These are phyloP conservation scores for Zaprionus nigranus DNA, from an alignment of 1,140 invertebrate species.

Conservation along the genomic window DNA sequence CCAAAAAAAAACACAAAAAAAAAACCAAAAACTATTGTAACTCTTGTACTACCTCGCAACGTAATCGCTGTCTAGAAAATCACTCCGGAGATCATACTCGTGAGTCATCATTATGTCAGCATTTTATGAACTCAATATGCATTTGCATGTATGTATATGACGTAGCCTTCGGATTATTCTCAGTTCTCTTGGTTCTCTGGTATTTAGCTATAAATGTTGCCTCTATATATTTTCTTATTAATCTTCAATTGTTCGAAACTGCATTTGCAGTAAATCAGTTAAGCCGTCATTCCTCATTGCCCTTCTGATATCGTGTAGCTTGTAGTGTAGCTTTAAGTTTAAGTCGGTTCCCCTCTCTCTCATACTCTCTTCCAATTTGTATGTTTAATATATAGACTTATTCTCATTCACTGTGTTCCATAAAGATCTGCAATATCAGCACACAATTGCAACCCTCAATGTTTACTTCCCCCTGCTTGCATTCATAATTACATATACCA, in stretches of 20 bases:
- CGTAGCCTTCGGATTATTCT: not conserved
- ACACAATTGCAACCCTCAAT: constrained; percentile 11
- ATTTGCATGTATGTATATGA: constrained; percentile 22
- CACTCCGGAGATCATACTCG: constrained; percentile 76
- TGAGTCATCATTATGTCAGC: constrained; percentile 69
- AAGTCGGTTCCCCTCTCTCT: no score
- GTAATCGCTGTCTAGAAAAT: constrained; percentile 73
- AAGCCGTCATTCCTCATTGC: not conserved
- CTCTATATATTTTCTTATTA: not conserved
- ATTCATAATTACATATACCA: constrained; percentile 2
- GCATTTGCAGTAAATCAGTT: not conserved
- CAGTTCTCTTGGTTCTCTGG: not conserved
- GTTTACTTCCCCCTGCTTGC: constrained; percentile 39
- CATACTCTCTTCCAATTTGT: not conserved
- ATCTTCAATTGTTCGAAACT: not conserved
- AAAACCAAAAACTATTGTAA: constrained; percentile 18
- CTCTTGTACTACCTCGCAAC: constrained; percentile 28
- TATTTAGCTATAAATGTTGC: not conserved
- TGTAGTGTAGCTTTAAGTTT: not conserved
- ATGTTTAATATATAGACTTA: not conserved
- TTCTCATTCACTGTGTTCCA: not conserved
- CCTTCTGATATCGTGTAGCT: not conserved
- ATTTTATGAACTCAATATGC: constrained; percentile 29
- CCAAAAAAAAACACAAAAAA: constrained; percentile 15
- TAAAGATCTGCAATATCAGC: not conserved